Base-by-base conservation (phyloP, 2,797 vertebrate genomes). In the Nannoperca australis region DNA sequence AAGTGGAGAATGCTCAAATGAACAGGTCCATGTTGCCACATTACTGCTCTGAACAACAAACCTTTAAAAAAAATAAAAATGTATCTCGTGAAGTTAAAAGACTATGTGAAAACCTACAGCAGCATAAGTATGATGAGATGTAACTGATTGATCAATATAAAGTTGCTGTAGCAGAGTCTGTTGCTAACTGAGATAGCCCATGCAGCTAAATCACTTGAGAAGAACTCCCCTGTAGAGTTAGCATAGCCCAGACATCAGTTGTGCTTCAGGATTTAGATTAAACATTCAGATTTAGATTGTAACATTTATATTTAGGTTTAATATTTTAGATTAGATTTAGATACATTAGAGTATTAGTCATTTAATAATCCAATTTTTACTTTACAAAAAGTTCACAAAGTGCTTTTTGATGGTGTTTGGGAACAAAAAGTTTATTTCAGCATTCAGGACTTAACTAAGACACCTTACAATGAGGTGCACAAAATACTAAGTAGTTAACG, bases 1-100 rank as follows among this genome's bases (percentile, higher is more conserved):
- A 36, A 68, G 82, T 54, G 24, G 24, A 40, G 30, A 75, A 65
- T 24, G 62, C 9, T 70, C 59, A 73, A 55, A 70, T 85, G 27
- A 81, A 80, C 34, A 36, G 49, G 73, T 84, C 38, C 27, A 17
- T 27, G 5, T 72, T 49, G 47, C 53, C 65, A 75, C 59, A 69
- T 32, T 51, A 60, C 11, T 30, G n/a, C 49, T 58, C 12, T 1
- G 66, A 74, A 76, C 20, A 53, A 58, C 44, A 44, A 44, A 44
- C 42, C 15, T 38, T 68, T 69, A 17, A 34, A 63, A 69, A n/a
- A 22, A 32, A 1, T 6, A 44, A 7, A 44, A 59, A 38, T 50
- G 59, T 47, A 12, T 24, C 12, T 27, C n/a, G 51, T 27, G 49
- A 70, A 50, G 30, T 5, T 58, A 34, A 38, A 65, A 22, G 4